phyloP scores from a whole-genome alignment of 2,888 invertebrate species.

The Gasteruption jaculator region DNA sequence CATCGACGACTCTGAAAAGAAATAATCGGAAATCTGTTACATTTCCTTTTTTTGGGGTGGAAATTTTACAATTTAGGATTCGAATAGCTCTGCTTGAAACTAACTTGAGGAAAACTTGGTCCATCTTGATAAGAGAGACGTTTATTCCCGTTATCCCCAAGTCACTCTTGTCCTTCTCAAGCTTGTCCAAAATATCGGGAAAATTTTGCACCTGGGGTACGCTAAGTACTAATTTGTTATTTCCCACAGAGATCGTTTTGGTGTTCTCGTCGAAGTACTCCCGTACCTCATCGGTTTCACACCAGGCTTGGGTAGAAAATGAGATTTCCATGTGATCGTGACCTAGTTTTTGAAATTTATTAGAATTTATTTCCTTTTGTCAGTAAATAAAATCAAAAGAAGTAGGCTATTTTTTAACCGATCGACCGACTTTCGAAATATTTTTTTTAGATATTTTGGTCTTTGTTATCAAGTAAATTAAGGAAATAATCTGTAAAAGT shows the following conservation, averaged over 20 bases:
- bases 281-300: constrained; percentile 35
- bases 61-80: no score
- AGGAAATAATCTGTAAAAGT: no score
- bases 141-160: constrained; percentile 71
- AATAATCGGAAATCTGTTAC: no score
- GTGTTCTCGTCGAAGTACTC: constrained; percentile 48
- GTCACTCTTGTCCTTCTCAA: constrained; percentile 57
- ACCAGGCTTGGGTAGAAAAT: constrained; percentile 27
- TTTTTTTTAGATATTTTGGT: no score
- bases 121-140: constrained; percentile 79
- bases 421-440: no score
- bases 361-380: no score
- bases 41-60: no score
- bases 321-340: constrained; percentile 27
- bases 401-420: no score
- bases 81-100: no score
- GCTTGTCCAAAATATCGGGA: constrained; percentile 57
- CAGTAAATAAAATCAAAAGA: no score
- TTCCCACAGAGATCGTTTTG: constrained; percentile 44
- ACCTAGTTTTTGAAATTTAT: constrained; percentile 2
- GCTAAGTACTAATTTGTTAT: constrained; percentile 54
- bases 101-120: constrained; percentile 82
- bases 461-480: no score
- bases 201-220: constrained; percentile 56
- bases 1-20: no score